These are phyloP conservation scores for Caenorhabditis virilis DNA, from an alignment of 2,888 invertebrate genomes.

Conservation along the genomic window DNA sequence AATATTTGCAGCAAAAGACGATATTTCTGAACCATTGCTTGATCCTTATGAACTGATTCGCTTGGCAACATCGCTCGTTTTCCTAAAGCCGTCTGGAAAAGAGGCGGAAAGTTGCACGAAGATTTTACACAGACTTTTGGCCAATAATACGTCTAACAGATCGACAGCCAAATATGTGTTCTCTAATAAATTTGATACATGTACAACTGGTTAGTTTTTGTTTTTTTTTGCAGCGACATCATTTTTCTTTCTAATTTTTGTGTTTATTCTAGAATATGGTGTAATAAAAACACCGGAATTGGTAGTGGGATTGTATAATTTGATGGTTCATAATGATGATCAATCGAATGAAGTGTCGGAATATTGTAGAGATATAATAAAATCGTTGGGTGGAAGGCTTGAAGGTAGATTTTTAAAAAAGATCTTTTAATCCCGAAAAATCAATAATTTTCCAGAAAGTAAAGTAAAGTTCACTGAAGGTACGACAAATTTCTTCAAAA, in stretches of 20 bases:
- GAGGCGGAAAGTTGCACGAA: constrained; percentile 9
- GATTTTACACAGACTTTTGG: constrained; percentile 18
- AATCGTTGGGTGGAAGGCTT: constrained; percentile 12
- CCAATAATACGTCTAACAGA: constrained; percentile 18
- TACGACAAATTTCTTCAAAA: neutral
- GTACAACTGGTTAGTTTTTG: neutral
- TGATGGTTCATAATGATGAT: constrained; percentile 15
- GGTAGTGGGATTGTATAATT: constrained; percentile 11
- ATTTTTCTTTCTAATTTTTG: neutral
- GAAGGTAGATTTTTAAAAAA: neutral
- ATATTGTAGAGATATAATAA: constrained; percentile 17
- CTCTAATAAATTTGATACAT: neutral
- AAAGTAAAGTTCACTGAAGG: constrained; percentile 4
- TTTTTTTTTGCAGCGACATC: neutral
- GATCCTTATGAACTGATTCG: constrained; percentile 10
- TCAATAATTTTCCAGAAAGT: neutral
- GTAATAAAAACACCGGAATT: constrained; percentile 3
- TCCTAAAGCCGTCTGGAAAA: constrained; percentile 5
- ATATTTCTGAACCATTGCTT: constrained; percentile 6
- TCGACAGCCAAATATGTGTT: constrained; percentile 11
- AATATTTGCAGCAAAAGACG: neutral
- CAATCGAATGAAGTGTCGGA: constrained; percentile 10
- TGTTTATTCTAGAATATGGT: neutral
- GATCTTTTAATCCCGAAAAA: neutral
- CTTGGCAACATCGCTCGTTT: constrained; percentile 4